Conservation (phyloP, 2,797 vertebrate genomes). For the Jordanella pulchra region DNA sequence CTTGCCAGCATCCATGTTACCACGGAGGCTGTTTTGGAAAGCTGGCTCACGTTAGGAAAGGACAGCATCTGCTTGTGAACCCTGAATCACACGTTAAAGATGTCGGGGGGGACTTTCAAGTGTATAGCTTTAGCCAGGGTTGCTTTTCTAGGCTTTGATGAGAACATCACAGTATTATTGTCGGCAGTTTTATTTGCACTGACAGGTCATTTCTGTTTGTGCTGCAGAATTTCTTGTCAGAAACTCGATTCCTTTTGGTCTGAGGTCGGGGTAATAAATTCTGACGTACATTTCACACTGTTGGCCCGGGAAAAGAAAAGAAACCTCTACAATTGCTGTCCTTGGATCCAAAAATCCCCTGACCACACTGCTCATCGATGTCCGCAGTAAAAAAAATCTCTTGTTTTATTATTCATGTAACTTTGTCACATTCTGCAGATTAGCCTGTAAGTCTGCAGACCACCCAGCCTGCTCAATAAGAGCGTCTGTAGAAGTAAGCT, state of each 20-base stretch:
- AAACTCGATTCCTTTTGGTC: neutral
- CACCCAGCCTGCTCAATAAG: slow-evolving; percentile 62
- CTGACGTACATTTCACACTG: slow-evolving; percentile 12
- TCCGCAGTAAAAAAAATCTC: slow-evolving; percentile 39
- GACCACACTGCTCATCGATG: slow-evolving; percentile 41
- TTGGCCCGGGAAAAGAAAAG: slow-evolving; percentile 20
- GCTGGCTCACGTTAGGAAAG: slow-evolving; percentile 72
- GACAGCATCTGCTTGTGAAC: slow-evolving; percentile 63
- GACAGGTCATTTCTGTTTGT: slow-evolving; percentile 7
- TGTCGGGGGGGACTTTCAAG: slow-evolving; percentile 31
- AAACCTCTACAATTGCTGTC: slow-evolving; percentile 26
- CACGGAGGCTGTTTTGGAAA: slow-evolving; percentile 81
- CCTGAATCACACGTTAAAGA: slow-evolving; percentile 65
- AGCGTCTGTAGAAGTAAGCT: slow-evolving; percentile 23
- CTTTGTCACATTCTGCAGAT: slow-evolving; percentile 39
- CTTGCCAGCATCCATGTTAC: slow-evolving; percentile 65
- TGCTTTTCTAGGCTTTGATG: slow-evolving; percentile 25
- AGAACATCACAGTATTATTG: slow-evolving; percentile 7
- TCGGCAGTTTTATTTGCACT: slow-evolving; percentile 19
- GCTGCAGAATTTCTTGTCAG: slow-evolving; percentile 20
- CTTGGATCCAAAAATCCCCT: slow-evolving; percentile 30
- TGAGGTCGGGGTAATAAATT: slow-evolving; percentile 11
- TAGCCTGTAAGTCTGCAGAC: slow-evolving; percentile 48
- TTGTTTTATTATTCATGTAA: slow-evolving; percentile 46
- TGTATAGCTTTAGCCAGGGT: slow-evolving; percentile 28